Evolutionary conservation across 2,113 vertebrate species (phyloP), one percentile per base, ranked within the genome.

Genomic region (Psammodynastes pulverulentus): DNA sequence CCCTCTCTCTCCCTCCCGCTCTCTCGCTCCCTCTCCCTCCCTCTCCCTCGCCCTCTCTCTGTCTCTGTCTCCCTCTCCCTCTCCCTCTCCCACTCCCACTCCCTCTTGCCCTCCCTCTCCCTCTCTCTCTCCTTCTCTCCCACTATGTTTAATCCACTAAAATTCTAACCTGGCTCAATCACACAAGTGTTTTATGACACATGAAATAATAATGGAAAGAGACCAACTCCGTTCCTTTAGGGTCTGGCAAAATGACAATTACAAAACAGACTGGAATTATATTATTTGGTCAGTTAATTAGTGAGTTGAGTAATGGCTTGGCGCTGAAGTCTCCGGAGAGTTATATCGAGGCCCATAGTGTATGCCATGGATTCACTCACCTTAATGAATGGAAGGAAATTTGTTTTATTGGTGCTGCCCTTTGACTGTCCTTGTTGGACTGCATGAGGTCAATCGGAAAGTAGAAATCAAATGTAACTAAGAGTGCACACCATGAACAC

Each of bases 221-320:
- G 26, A 85, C 34, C 26, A n/a, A 15, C 67, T 86, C 85, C 26
- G 39, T 39, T 89, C 45, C 49, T 91, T 51, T 62, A 46, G 29
- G 58, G 49, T 43, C 39, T 67, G 56, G 79, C 49, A 89, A 89
- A 91, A 91, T 15, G 13, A 79, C 72, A 51, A 89, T 91, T 85
- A 89, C 67, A 72, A 89, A 79, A 87, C 67, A 86, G 34, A 26
- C 87, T 26, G 85, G 85, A 88, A 53, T 91, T 46, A 79, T 87
- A 88, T 87, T 87, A 86, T 72, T 91, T 46, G 90, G 88, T 87
- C 90, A 93, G 87, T 86, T 89, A 91, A 89, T 93, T 91, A 89
- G 90, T 51, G 13, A 52, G 39, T 45, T 49, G 72, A 93, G 34
- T 48, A 86, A 89, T 88, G 46, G 54, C 56, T 79, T 45, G 39